phyloP scores from a whole-genome alignment of 1,140 invertebrate genomes.

The Pseudomyrmex sp. region DNA sequence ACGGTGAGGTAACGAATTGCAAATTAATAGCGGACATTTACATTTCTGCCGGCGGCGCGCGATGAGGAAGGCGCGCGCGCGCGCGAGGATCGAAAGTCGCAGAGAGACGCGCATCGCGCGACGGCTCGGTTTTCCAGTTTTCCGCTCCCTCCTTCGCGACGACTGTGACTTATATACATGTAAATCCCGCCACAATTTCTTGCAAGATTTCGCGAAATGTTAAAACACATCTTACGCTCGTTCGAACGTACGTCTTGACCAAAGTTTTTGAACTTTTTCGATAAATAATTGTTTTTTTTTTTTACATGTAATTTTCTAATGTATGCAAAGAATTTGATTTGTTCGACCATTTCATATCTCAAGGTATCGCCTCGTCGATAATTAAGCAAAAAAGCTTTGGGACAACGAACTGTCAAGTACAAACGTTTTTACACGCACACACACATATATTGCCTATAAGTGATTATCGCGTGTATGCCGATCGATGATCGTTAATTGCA shows the following conservation, averaged over 20 bases:
- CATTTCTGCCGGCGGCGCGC: slow-evolving; percentile 70
- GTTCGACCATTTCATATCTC: too few relatives aligned
- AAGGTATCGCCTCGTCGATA: not conserved
- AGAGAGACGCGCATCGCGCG: not conserved
- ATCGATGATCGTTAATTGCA: slow-evolving; percentile 75
- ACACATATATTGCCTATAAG: not conserved
- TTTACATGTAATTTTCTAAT: not conserved
- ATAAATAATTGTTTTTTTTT: not conserved
- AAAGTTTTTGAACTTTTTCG: not conserved
- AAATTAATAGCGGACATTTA: slow-evolving; percentile 80
- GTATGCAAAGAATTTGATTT: too few relatives aligned
- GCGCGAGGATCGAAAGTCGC: slow-evolving; percentile 55
- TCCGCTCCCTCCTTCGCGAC: slow-evolving; percentile 12
- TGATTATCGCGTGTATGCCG: slow-evolving; percentile 25
- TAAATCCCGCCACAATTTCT: slow-evolving; percentile 41
- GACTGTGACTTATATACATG: slow-evolving; percentile 39
- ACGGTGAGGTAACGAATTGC: slow-evolving; percentile 77
- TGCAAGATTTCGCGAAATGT: not conserved
- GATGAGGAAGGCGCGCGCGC: slow-evolving; percentile 17
- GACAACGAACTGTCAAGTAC: not conserved
- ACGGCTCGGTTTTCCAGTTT: slow-evolving; percentile 40
- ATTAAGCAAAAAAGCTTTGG: slow-evolving; percentile 21
- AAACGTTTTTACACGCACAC: not conserved
- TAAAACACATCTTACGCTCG: too few relatives aligned
- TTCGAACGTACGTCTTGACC: too few relatives aligned